A percentile compares a stretch with the other conserved stretches of the same genome.
Evolutionary conservation across 1,140 invertebrate species (phyloP).

Genomic region (Brachionus paranguensis): DNA sequence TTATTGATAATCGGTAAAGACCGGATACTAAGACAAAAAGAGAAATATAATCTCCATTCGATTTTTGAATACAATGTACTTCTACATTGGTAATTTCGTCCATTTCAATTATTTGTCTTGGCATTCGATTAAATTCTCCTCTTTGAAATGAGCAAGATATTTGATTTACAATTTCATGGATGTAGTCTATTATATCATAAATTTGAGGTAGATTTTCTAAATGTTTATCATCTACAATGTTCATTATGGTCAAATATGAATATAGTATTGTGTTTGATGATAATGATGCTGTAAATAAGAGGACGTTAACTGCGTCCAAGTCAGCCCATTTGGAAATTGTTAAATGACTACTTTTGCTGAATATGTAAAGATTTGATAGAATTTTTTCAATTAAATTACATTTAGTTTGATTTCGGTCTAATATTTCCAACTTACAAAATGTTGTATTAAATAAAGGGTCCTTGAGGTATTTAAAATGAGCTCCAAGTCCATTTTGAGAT

Average conservation of each 20-base stretch:
- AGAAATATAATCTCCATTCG: neutral
- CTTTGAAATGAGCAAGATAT: neutral
- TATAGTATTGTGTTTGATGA: neutral
- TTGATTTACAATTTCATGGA: neutral
- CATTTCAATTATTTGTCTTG: neutral
- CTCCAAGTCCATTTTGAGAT: neutral
- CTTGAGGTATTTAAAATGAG: neutral
- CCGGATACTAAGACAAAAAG: neutral
- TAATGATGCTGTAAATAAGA: neutral
- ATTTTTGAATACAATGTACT: neutral
- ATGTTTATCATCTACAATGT: neutral
- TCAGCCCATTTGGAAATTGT: neutral
- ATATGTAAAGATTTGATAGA: neutral
- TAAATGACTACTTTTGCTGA: constrained; percentile 15
- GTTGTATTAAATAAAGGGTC: neutral
- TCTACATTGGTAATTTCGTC: neutral
- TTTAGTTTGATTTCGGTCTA: neutral
- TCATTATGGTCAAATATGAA: neutral
- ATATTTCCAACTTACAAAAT: neutral
- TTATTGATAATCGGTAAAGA: neutral
- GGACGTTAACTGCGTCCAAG: neutral
- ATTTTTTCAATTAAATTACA: neutral
- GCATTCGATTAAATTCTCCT: neutral
- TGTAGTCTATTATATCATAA: neutral
- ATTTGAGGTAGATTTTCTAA: neutral